Evolutionary conservation across 2,113 vertebrate species (phyloP), one percentile per base, ranked within the genome.

Genomic region (Bambusicola thoracicus): DNA sequence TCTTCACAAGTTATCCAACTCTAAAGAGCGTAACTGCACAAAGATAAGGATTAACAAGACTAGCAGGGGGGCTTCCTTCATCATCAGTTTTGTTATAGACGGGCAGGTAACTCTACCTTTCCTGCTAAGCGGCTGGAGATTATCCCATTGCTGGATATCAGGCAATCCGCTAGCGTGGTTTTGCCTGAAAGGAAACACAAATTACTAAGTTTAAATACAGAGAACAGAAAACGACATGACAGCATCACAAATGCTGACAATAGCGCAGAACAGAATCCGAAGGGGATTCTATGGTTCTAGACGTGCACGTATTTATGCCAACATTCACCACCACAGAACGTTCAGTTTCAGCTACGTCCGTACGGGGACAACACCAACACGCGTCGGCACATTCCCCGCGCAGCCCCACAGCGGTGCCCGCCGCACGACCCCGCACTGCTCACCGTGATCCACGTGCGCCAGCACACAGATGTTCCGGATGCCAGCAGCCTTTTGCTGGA

Each of bases 361-460:
- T 36, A 48, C 2, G 8, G 27, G 22, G n/a, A 2, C 11, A 30
- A 75, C 15, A 24, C 7, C 81, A 68, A 56, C 0, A 3, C 0
- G 1, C 9, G 24, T 4, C 38, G 27, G 56, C 20, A 10, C 11
- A 77, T 22, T 24, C 21, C 21, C 21, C 2, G 4, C 14, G 22
- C 49, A 74, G 63, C 6, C 2, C 38, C 11, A 4, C 8, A 13
- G 5, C 40, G 44, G 8, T 46, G 6, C 55, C 20, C 20, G 51
- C 7, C 3, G n/a, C 53, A 19, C 6, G 41, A 5, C 13, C 41
- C 41, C 20, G 21, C 53, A 30, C 6, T 2, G n/a, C 18, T 38
- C 38, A 99, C 99, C 99, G 5, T 99, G 99, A 93, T 99, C 99
- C 40, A 99, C 99, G 8, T 99, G 99, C 20, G 99, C 99, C 77